A percentile compares a stretch with the other conserved stretches of the same genome.
phyloP scores from a whole-genome alignment of 1,140 invertebrate species.

The Littorina saxatilis region DNA sequence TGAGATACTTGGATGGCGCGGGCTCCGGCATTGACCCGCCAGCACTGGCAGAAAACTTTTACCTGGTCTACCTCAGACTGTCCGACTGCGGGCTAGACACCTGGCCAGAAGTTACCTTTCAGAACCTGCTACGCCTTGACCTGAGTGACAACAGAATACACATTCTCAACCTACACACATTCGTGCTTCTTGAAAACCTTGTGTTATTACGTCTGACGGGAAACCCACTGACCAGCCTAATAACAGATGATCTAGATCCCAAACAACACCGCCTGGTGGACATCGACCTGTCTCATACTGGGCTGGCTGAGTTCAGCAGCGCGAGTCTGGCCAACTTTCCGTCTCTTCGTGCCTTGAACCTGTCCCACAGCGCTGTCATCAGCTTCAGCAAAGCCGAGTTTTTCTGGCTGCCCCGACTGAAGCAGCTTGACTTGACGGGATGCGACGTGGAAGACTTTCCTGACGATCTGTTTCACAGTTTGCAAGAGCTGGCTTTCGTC shows the following conservation, averaged over 20 bases:
- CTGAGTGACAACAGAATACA: conserved; percentile 32
- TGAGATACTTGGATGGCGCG: no score
- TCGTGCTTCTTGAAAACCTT: conserved; percentile 14
- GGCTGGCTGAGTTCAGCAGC: background rate
- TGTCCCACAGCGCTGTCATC: conserved; percentile 30
- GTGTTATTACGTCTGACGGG: conserved; percentile 8
- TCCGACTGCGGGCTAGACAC: no score
- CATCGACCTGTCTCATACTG: background rate
- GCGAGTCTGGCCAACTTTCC: background rate
- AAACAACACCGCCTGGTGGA: no score
- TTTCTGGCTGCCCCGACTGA: conserved; percentile 33
- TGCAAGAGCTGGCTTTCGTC: background rate
- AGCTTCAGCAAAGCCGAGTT: conserved; percentile 31
- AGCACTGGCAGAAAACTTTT: no score
- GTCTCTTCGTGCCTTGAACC: conserved; percentile 26
- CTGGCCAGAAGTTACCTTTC: background rate
- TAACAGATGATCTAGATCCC: background rate
- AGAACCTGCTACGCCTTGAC: background rate
- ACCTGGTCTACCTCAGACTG: no score
- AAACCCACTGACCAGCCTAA: background rate
- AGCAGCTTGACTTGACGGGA: background rate
- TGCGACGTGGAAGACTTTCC: background rate
- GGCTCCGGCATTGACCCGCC: no score
- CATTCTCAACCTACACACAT: background rate
- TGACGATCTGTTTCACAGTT: background rate